Base-by-base conservation (phyloP, 2,113 vertebrate species). In the Clinocottus analis region DNA sequence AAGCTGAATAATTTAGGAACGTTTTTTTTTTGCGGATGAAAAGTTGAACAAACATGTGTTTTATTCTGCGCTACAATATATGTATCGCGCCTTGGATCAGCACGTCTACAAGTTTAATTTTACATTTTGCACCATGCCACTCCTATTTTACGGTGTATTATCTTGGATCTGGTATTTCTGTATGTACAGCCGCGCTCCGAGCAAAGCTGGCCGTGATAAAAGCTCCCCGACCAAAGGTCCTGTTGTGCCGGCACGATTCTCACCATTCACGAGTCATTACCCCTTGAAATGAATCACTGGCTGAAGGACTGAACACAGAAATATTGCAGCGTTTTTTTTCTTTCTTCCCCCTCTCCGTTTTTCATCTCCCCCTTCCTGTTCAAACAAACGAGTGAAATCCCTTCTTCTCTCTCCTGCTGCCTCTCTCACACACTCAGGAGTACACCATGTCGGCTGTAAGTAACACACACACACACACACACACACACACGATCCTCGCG, bases 381-480 rank as follows among this genome's bases (percentile, higher is more conserved):
- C 60, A 75, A 89, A 82, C 75, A 77, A 91, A 90, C 68, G 12
- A 83, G 83, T 90, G 67, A 90, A 94, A 85, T 79, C 83, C 89
- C 95, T 93, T 96, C 91, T 96, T 94, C 96, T 95, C 94, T 95
- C 94, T 94, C 94, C 95, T 94, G 93, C 92, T 94, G 95, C 95
- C 94, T 94, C 94, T 94, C 93, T 96, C 94, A 94, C 93, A 95
- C 95, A 97, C 96, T 91, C 96, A 98, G 97, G 97, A 95, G 95
- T 96, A 95, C 97, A 96, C 92, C 97, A 96, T 94, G 94, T 95
- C 83, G 94, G 96, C 96, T 98, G 97, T 98, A 97, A 98, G 97
- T 98, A 98, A 95, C 83, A 93, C 84, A 92, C 90, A 91, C 91
- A 31, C 29, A 95, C 83, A 93, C 84, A 92, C 90, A 91, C 91